Percentiles rank a stretch among this genome's conserved stretches.
phyloP scores from a whole-genome alignment of 2,888 invertebrate genomes.

The Therioaphis trifolii region DNA sequence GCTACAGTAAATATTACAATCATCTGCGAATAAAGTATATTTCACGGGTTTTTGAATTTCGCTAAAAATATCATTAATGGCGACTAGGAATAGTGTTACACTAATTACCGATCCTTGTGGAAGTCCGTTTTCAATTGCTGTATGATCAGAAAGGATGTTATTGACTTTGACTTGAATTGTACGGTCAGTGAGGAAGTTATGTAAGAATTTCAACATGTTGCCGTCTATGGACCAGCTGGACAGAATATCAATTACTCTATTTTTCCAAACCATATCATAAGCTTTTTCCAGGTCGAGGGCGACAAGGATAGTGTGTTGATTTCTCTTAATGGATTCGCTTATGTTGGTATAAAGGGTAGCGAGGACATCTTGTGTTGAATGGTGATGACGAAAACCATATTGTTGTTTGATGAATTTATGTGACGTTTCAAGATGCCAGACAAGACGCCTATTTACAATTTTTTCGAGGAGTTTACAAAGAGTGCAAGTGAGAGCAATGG shows the following conservation, averaged over 20 bases:
- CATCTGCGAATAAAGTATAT: background rate
- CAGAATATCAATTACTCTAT: too few relatives aligned
- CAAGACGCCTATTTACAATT: background rate
- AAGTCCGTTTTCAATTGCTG: background rate
- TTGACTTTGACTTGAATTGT: background rate
- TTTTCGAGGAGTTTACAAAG: background rate
- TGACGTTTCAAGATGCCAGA: background rate
- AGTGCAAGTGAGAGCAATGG: background rate
- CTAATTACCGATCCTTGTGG: constrained; percentile 8
- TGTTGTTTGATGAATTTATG: too few relatives aligned
- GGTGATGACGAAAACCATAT: too few relatives aligned
- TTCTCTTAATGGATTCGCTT: background rate
- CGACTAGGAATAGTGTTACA: background rate
- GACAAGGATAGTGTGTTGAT: background rate
- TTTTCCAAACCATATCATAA: too few relatives aligned
- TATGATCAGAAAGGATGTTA: background rate
- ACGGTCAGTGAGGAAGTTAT: background rate
- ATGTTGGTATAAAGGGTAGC: background rate
- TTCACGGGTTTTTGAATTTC: background rate
- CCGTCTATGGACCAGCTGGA: too few relatives aligned
- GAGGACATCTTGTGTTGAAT: background rate
- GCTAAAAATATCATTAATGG: background rate
- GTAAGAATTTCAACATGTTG: background rate
- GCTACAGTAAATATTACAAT: background rate
- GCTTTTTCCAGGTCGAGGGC: too few relatives aligned